Percentiles rank a stretch among this genome's conserved stretches.
These are phyloP conservation scores for Bilobella aurantiaca DNA, from an alignment of 1,140 invertebrate genomes.

Conservation along the genomic window DNA sequence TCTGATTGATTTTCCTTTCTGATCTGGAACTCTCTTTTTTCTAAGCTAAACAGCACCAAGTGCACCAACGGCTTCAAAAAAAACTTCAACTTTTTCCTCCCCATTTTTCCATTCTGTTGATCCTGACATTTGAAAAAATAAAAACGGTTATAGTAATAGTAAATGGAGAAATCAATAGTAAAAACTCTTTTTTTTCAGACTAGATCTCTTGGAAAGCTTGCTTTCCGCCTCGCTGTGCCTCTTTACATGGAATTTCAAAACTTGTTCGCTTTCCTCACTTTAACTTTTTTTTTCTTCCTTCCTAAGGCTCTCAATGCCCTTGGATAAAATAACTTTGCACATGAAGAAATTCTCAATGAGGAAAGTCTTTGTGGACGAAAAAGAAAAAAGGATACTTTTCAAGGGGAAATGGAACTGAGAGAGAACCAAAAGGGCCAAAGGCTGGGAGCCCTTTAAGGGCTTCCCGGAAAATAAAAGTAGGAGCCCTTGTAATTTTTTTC, in stretches of 20 bases:
- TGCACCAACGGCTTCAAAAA: too few species aligned
- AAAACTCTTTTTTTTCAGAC: background rate
- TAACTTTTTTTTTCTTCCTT: background rate
- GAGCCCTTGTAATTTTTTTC: background rate
- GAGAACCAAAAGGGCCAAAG: too few species aligned
- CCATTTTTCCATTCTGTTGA: background rate
- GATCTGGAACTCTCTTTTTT: background rate
- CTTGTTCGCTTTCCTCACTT: background rate
- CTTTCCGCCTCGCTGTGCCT: background rate
- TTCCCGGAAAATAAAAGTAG: background rate
- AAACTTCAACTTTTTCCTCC: background rate
- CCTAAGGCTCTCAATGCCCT: background rate
- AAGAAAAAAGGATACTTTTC: too few species aligned
- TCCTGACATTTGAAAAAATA: slow-evolving; percentile 18
- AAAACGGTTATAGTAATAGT: too few species aligned
- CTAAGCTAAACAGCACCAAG: too few species aligned
- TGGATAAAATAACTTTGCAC: background rate
- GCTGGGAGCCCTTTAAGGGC: too few species aligned
- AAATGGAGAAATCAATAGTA: slow-evolving; percentile 31
- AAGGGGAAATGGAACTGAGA: too few species aligned
- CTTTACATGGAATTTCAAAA: background rate
- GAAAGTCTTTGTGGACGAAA: background rate
- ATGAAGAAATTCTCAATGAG: background rate
- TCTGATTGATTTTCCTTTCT: slow-evolving; percentile 21
- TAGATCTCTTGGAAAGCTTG: background rate